A percentile compares a stretch with the other conserved stretches of the same genome.
Evolutionary conservation across 2,888 invertebrate genomes (phyloP).

Genomic region (Drosophila lutescens): DNA sequence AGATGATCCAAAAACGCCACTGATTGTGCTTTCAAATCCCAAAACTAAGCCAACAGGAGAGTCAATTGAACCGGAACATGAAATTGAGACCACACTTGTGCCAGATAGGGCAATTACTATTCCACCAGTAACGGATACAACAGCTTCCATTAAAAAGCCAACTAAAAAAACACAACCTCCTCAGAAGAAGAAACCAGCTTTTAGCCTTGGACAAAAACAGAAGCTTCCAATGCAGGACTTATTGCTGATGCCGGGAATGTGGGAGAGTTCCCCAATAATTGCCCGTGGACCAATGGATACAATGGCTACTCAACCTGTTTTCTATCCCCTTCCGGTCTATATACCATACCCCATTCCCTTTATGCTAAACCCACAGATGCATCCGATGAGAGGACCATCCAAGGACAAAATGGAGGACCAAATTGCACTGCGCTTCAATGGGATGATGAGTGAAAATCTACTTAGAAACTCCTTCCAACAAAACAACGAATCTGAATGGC

Average conservation of each 20-base stretch:
- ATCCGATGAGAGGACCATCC: background rate
- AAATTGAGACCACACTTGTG: slow-evolving; percentile 2
- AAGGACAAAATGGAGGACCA: slow-evolving; percentile 6
- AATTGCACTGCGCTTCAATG: slow-evolving; percentile 1
- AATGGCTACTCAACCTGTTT: slow-evolving; percentile 24
- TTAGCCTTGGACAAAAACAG: background rate
- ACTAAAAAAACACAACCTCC: background rate
- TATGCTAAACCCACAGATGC: slow-evolving; percentile 3
- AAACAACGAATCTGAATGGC: slow-evolving; percentile 2
- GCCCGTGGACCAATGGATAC: background rate
- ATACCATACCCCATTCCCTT: slow-evolving; percentile 38
- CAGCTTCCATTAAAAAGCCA: background rate
- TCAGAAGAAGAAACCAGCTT: slow-evolving; percentile 8
- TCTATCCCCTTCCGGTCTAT: slow-evolving; percentile 55
- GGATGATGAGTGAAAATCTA: background rate
- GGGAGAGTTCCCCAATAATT: slow-evolving; percentile 13
- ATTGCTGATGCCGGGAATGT: slow-evolving; percentile 11
- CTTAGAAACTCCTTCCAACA: background rate
- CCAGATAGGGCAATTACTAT: background rate
- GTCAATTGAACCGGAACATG: background rate
- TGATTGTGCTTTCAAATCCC: slow-evolving; percentile 24
- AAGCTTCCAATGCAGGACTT: slow-evolving; percentile 7
- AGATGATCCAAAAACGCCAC: slow-evolving; percentile 22
- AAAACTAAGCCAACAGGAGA: background rate
- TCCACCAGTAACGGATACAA: background rate